Evolutionary conservation across 2,888 invertebrate genomes (phyloP).

Genomic region (Eledona agricola): DNA sequence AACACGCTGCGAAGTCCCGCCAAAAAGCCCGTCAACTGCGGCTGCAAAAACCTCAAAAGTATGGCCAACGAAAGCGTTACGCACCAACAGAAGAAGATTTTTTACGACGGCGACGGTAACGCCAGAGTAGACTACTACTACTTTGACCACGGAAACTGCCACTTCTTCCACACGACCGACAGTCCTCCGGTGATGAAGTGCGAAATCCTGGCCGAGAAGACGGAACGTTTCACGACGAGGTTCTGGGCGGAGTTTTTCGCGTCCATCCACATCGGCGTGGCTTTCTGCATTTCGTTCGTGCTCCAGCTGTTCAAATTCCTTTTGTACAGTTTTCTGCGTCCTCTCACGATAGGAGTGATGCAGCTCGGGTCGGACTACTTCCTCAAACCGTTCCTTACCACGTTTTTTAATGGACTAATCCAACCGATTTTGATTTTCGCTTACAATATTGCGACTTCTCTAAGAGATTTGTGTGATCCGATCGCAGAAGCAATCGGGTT

Average conservation of each 20-base stretch:
- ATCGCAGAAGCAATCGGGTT: slow-evolving; percentile 67
- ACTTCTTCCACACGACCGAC: slow-evolving; percentile 67
- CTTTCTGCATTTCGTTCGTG: slow-evolving; percentile 70
- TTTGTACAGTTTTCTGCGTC: slow-evolving; percentile 68
- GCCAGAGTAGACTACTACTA: slow-evolving; percentile 71
- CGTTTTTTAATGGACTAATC: slow-evolving; percentile 71
- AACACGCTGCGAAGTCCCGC: slow-evolving; percentile 42
- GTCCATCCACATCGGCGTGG: slow-evolving; percentile 68
- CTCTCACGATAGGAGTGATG: slow-evolving; percentile 68
- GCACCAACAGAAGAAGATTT: slow-evolving; percentile 40
- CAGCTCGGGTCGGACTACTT: slow-evolving; percentile 74
- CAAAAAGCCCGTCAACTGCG: slow-evolving; percentile 6
- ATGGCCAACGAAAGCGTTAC: neutral
- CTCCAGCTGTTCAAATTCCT: slow-evolving; percentile 68
- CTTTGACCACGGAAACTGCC: slow-evolving; percentile 73
- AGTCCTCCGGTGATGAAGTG: slow-evolving; percentile 67
- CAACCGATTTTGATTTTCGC: slow-evolving; percentile 74
- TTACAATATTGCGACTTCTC: slow-evolving; percentile 69
- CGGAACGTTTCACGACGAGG: slow-evolving; percentile 67
- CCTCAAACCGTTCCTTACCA: slow-evolving; percentile 72
- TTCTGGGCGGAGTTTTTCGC: slow-evolving; percentile 77
- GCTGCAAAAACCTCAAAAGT: slow-evolving; percentile 1
- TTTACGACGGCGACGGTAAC: slow-evolving; percentile 42
- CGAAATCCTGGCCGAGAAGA: slow-evolving; percentile 68
- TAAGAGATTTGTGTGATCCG: slow-evolving; percentile 71